A percentile compares a stretch with the other conserved stretches of the same genome.
phyloP scores from a whole-genome alignment of 1,140 invertebrate species.

The Drosophila pachea region DNA sequence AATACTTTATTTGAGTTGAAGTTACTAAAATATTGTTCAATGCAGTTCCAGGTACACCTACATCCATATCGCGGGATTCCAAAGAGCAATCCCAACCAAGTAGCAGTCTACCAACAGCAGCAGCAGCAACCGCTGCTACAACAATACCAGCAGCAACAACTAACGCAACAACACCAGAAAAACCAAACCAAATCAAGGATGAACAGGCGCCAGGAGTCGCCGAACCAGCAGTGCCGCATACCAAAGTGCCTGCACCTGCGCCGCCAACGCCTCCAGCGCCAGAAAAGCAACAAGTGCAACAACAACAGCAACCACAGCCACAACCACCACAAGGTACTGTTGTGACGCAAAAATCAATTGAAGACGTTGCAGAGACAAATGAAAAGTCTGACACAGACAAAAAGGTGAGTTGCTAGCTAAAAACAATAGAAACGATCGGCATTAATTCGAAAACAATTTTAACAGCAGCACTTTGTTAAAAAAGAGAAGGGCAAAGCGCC shows the following conservation, averaged over 20 bases:
- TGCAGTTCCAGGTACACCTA: constrained; percentile 77
- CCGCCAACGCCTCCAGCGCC: constrained; percentile 52
- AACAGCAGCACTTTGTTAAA: constrained; percentile 79
- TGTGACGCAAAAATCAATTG: constrained; percentile 52
- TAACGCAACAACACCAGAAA: constrained; percentile 67
- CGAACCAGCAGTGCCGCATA: constrained; percentile 55
- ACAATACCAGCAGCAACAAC: constrained; percentile 40
- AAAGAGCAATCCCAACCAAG: constrained; percentile 78
- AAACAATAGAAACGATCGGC: too few species aligned
- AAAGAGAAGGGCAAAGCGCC: constrained; percentile 87
- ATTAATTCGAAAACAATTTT: not conserved
- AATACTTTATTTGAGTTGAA: not conserved
- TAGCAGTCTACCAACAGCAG: constrained; percentile 69
- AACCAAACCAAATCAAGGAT: constrained; percentile 66
- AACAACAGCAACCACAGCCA: constrained; percentile 6
- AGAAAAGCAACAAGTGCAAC: constrained; percentile 42
- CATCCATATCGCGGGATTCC: constrained; percentile 75
- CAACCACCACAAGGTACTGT: constrained; percentile 13
- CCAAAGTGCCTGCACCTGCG: constrained; percentile 72
- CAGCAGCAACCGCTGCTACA: constrained; percentile 43
- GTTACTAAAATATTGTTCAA: too few species aligned
- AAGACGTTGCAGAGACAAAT: constrained; percentile 45
- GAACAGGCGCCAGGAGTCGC: constrained; percentile 39
- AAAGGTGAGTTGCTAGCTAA: constrained; percentile 43
- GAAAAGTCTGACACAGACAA: constrained; percentile 60